Evolutionary conservation across 2,888 invertebrate species (phyloP), one percentile per base, ranked within the genome.

Genomic region (Crepidodera aurea): DNA sequence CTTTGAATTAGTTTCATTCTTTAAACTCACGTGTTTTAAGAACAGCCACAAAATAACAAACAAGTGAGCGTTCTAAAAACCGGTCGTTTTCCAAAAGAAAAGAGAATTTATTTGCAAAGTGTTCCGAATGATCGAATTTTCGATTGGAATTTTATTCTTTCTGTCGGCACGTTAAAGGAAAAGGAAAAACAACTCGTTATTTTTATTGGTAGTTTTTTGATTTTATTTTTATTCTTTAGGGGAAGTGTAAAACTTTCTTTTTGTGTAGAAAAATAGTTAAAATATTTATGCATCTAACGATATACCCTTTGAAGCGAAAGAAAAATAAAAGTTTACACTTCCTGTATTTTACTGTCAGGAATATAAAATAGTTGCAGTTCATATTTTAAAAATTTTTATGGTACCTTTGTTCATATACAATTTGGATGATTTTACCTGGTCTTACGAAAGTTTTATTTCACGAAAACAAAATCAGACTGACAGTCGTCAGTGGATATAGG

Each of bases 1-100:
- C 3, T 46, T 56, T 25, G 56, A 37, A 56, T 56, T 56, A 56
- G 56, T 56, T 56, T 56, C 56, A 46, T 56, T 56, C 46, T 44
- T 34, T 46, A 18, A 46, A 56, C 46, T 56, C 56, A 56, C 56
- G 56, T 56, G 56, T 46, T 46, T n/a, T 56, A 37, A 32, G 13
- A 22, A 13, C 56, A 16, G 25, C 56, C 46, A 13, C 46, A 27
- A 56, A 46, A 34, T 34, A 56, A 56, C 46, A 56, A 56, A 56
- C 39, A 48, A 27, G 32, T 15, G 46, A 29, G 32, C 42, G 22
- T 56, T 56, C 25, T 34, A 32, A 34, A 56, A 48, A 22, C n/a
- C 13, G 25, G 15, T 56, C 37, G 46, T 22, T 56, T 37, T 25
- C 19, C 22, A 56, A 46, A 56, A 56, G 22, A 16, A 46, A 37